Evolutionary conservation across 2,113 vertebrate genomes (phyloP), one percentile per base, ranked within the genome.

Genomic region (human): DNA sequence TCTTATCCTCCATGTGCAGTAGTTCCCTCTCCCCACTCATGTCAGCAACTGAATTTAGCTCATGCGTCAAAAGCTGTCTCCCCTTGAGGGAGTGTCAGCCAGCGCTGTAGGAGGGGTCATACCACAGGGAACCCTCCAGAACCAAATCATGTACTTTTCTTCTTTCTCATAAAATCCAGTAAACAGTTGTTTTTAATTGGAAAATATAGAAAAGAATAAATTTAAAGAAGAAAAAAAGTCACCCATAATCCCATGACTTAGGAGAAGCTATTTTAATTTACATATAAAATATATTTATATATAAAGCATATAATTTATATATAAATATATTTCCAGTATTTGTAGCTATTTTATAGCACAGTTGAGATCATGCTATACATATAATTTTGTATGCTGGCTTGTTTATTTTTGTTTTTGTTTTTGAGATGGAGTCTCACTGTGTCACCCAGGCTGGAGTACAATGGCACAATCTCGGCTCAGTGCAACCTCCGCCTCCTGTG

Each of bases 41-140:
- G 48, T 61, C 61, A 59, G 94, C 50, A 61, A 93, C 97, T 75
- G 89, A 95, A 97, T 97, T 94, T 94, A 95, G 89, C 82, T 73
- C 22, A 4, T 2, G 43, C 48, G 30, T 84, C 25, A 45, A 78
- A 88, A 73, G 40, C 94, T 48, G 10, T 66, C 64, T 94, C 76
- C 43, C 50, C 11, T 30, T 7, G 12, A 68, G 45, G 43, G 18
- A 83, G 64, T 59, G 6, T 23, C 48, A 4, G 4, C 55, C 45
- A 55, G n/a, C 43, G 50, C 57, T 16, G 14, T 12, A 12, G 61
- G 79, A 78, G 45, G 43, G 73, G 6, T 35, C 11, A 4, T 17
- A n/a, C 81, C 80, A 20, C 38, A 40, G 32, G 57, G 17, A 79
- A 76, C 40, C 70, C 55, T 92, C 66, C 72, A 22, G 43, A 96